Percentiles rank a stretch among this genome's conserved stretches.
Evolutionary conservation across 1,140 invertebrate genomes (phyloP).

Genomic region (Drosophila serrata): DNA sequence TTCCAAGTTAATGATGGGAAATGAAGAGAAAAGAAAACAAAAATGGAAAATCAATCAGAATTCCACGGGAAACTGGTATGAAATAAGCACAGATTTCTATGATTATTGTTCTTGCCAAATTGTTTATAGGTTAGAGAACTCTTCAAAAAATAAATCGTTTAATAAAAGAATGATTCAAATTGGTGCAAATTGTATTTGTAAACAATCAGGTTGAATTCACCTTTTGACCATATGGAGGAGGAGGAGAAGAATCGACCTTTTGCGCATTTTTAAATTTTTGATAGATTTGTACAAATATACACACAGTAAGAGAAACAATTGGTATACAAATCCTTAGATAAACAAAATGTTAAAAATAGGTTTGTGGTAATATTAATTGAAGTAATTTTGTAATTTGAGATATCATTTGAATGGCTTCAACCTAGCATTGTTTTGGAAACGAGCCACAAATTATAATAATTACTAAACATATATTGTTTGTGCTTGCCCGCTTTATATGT

Average conservation of each 20-base stretch:
- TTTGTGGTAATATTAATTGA: background rate
- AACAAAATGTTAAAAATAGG: background rate
- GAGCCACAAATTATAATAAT: constrained; percentile 36
- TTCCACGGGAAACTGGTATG: background rate
- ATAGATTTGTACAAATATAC: constrained; percentile 23
- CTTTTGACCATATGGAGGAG: constrained; percentile 22
- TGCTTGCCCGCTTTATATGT: constrained; percentile 6
- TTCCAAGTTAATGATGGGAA: constrained; percentile 11
- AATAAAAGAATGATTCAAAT: constrained; percentile 23
- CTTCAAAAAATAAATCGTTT: constrained; percentile 19
- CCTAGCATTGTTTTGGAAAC: constrained; percentile 11
- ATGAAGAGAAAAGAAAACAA: background rate
- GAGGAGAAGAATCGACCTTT: constrained; percentile 2
- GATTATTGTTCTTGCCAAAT: constrained; percentile 11
- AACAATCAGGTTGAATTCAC: constrained; percentile 24
- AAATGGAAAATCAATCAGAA: constrained; percentile 4
- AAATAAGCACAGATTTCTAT: background rate
- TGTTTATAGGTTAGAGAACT: constrained; percentile 12
- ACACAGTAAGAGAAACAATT: background rate
- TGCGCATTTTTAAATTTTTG: constrained; percentile 17
- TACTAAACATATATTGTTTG: constrained; percentile 20
- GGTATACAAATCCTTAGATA: constrained; percentile 1
- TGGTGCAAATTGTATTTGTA: constrained; percentile 30
- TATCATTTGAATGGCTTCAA: constrained; percentile 17
- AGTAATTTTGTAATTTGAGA: constrained; percentile 14